Base-by-base conservation (phyloP, 2,888 invertebrate species). In the Pyrochroa serraticornis region DNA sequence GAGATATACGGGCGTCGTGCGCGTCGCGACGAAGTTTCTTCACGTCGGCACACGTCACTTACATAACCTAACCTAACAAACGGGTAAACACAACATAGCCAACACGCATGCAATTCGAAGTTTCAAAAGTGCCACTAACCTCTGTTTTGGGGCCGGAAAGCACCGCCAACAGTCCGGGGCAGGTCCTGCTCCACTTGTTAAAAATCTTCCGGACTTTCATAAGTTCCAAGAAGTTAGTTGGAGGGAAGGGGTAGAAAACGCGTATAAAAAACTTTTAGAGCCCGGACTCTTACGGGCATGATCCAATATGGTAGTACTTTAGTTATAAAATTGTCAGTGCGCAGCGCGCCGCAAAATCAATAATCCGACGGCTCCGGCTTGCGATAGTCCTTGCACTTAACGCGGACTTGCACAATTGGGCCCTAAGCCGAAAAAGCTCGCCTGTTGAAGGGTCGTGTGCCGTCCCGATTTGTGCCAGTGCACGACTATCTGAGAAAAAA, bases 191-290 rank as follows among this genome's bases (percentile, higher is more conserved):
- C 10, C 38, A 35, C 53, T 30, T 12, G 31, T 22, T 5, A 32
- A 31, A 46, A 41, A 45, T 46, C 45, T 30, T 13, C 37, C 49
- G 45, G 65, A 73, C 69, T 74, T 76, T 71, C 52, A 66, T 68
- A 73, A 75, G 69, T 74, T 75, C 59, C 47, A 59, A 71, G 72
- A 75, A 74, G 73, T 75, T 74, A 64, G 65, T 67, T 64, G 65
- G 71, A 71, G 71, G 70, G 68, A 75, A 70, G 69, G 70, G 70
- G 67, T 68, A 66, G 69, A 69, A 67, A 71, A 73, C 73, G 71
- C 74, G 74, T 73, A 69, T 67, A 72, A 73, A 72, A 77, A 75
- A 74, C 68, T 75, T 76, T 75, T 72, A 66, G 71, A 70, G 55
- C 68, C 69, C 68, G 71, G 71, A 70, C 73, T 66, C 71, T 74